Evolutionary conservation across 2,113 vertebrate genomes (phyloP).

Genomic region (Cricetomys ansorgei): DNA sequence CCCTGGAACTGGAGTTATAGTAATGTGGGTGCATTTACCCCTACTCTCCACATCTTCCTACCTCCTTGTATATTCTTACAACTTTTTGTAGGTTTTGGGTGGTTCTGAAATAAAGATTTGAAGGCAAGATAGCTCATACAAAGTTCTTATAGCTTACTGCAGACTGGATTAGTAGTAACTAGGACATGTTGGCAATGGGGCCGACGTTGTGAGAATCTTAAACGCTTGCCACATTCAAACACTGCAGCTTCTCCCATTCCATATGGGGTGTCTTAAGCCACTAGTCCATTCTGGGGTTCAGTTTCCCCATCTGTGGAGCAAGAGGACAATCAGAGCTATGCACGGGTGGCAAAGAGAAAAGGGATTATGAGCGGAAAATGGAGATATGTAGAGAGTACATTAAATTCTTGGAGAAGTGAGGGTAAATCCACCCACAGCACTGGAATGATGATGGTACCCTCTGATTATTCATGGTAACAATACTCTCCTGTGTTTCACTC

Average conservation of each 20-base stretch:
- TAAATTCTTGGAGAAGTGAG: not conserved
- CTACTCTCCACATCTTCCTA: not conserved
- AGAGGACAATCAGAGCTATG: not conserved
- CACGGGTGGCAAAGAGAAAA: not conserved
- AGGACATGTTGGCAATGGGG: not conserved
- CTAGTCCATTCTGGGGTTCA: not conserved
- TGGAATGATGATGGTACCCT: not conserved
- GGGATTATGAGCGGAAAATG: not conserved
- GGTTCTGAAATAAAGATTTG: conserved; percentile 26
- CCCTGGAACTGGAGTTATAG: not conserved
- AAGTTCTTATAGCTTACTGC: not conserved
- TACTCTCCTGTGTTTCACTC: not conserved
- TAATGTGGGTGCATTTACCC: not conserved
- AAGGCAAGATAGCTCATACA: not conserved
- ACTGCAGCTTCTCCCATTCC: not conserved
- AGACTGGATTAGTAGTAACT: not conserved
- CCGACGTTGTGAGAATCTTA: not conserved
- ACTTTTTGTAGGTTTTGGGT: not conserved
- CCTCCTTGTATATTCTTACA: not conserved
- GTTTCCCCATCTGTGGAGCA: not conserved
- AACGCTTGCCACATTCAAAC: not conserved
- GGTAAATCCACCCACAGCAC: not conserved
- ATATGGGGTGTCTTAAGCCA: not conserved
- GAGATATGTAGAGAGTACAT: not conserved
- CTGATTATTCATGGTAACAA: not conserved